Percentiles rank a stretch among this genome's conserved stretches.
phyloP scores from a whole-genome alignment of 2,888 invertebrate species.

The Trichopria drosophilae region DNA sequence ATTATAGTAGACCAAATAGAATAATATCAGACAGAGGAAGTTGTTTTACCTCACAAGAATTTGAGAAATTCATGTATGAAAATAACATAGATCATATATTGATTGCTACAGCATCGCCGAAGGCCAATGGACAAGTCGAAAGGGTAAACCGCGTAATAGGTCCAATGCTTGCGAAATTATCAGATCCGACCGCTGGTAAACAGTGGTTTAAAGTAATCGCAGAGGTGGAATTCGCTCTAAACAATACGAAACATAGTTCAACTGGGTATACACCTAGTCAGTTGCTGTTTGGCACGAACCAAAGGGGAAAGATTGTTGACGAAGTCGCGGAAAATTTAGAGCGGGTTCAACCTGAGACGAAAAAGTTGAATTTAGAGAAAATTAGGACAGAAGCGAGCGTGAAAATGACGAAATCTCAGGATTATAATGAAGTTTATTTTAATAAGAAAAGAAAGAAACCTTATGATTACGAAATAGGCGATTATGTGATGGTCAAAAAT shows the following conservation, averaged over 20 bases:
- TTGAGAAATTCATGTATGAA: constrained; percentile 28
- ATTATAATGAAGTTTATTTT: constrained; percentile 43
- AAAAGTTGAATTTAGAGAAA: constrained; percentile 31
- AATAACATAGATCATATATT: constrained; percentile 28
- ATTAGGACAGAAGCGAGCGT: constrained; percentile 22
- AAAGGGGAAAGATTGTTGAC: constrained; percentile 38
- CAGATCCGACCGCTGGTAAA: constrained; percentile 14
- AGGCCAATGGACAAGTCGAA: constrained; percentile 39
- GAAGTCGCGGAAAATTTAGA: constrained; percentile 17
- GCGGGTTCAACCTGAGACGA: background rate
- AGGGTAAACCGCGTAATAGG: constrained; percentile 29
- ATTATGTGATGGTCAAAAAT: constrained; percentile 31
- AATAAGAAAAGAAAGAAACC: constrained; percentile 38
- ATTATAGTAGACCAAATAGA: constrained; percentile 19
- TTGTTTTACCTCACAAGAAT: constrained; percentile 34
- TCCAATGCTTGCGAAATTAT: constrained; percentile 27
- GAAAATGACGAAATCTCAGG: constrained; percentile 36
- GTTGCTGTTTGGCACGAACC: constrained; percentile 42
- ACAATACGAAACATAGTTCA: constrained; percentile 34
- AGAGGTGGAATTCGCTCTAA: constrained; percentile 32
- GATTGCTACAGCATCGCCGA: constrained; percentile 35
- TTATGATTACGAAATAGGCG: constrained; percentile 24
- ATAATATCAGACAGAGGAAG: constrained; percentile 33
- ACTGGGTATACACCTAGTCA: constrained; percentile 39
- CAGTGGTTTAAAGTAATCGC: constrained; percentile 34